These are phyloP conservation scores for Megalops cyprinoides DNA, from an alignment of 2,797 vertebrate genomes.

Conservation along the genomic window DNA sequence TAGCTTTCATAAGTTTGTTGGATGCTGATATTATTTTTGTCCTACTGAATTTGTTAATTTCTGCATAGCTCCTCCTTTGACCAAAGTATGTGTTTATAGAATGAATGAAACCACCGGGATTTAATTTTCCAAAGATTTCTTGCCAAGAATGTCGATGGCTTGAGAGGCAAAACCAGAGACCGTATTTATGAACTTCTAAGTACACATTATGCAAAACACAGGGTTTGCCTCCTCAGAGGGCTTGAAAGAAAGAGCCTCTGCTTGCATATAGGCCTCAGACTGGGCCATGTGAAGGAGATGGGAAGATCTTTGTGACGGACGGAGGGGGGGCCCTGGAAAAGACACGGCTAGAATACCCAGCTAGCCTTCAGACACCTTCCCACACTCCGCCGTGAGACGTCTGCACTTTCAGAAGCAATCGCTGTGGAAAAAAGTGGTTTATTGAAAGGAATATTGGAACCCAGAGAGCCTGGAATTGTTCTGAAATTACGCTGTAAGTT, in stretches of 20 bases:
- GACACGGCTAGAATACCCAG: neutral
- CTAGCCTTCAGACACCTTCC: slow-evolving; percentile 12
- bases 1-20: neutral
- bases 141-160: slow-evolving; percentile 18
- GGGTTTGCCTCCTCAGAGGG: slow-evolving; percentile 6
- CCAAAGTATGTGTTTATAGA: slow-evolving; percentile 12
- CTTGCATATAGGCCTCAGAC: neutral
- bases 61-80: slow-evolving; percentile 1
- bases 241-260: neutral
- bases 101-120: neutral
- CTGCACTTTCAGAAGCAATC: slow-evolving; percentile 12
- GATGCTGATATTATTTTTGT: neutral
- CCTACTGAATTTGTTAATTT: neutral
- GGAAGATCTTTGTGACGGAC: neutral
- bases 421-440: neutral
- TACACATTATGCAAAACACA: slow-evolving; percentile 28
- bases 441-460: neutral
- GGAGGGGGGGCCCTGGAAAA: neutral
- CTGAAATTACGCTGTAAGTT: slow-evolving; percentile 22
- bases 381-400: neutral
- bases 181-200: slow-evolving; percentile 28
- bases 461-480: neutral
- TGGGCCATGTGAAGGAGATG: neutral
- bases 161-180: slow-evolving; percentile 15
- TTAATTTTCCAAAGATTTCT: slow-evolving; percentile 11